Evolutionary conservation across 2,113 vertebrate genomes (phyloP).

Genomic region (Corydoras maculifer): DNA sequence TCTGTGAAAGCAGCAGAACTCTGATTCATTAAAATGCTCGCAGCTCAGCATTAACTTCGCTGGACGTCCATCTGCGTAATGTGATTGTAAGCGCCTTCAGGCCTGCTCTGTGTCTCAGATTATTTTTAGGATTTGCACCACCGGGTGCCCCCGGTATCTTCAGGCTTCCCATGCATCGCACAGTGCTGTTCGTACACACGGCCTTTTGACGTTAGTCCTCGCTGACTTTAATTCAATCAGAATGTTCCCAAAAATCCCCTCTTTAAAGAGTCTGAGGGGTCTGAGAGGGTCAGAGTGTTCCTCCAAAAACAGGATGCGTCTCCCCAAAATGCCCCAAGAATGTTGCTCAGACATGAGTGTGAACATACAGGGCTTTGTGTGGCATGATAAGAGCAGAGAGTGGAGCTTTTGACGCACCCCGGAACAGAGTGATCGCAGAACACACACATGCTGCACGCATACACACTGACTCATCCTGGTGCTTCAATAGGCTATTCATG

Average conservation of each 20-base stretch:
- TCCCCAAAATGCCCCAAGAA: constrained; percentile 24
- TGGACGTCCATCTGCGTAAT: no score
- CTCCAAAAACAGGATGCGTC: constrained; percentile 42
- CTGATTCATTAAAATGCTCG: no score
- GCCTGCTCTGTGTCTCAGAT: no score
- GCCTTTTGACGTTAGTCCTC: constrained; percentile 5
- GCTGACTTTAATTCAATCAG: constrained; percentile 28
- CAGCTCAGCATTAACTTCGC: no score
- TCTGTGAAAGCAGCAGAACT: no score
- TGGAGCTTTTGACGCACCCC: constrained; percentile 35
- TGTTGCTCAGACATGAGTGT: constrained; percentile 22
- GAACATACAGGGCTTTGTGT: constrained; percentile 40
- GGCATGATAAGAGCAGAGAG: constrained; percentile 34
- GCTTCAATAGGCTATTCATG: constrained; percentile 44
- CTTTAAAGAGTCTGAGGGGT: background rate
- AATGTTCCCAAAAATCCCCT: constrained; percentile 30
- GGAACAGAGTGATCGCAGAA: constrained; percentile 37
- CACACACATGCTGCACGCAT: constrained; percentile 18
- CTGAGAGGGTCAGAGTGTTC: constrained; percentile 20
- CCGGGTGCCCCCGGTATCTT: no score
- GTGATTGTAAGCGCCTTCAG: no score
- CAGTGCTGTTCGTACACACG: no score
- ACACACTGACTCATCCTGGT: constrained; percentile 41
- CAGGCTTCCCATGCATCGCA: no score
- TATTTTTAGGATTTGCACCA: no score